phyloP scores from a whole-genome alignment of 2,797 vertebrate genomes.

The Falco columbarius region DNA sequence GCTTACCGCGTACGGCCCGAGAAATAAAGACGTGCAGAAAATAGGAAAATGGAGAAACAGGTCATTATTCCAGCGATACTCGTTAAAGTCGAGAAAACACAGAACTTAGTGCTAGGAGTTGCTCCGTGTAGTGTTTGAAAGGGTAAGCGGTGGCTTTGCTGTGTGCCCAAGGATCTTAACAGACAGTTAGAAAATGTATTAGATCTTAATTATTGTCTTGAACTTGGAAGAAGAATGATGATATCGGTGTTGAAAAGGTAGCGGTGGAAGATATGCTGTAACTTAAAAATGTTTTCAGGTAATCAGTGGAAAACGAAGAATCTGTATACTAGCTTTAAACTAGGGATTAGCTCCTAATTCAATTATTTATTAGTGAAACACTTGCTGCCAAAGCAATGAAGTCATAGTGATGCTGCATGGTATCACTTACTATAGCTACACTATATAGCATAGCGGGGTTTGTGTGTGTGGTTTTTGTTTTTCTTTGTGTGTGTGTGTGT shows the following conservation, averaged over 20 bases:
- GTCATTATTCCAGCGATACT: neutral
- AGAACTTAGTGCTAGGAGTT: neutral
- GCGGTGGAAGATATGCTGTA: neutral
- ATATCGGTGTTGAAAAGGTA: neutral
- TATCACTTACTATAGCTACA: neutral
- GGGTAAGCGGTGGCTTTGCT: neutral
- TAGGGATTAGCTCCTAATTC: neutral
- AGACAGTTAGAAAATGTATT: neutral
- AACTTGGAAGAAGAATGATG: neutral
- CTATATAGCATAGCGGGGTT: neutral
- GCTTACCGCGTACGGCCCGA: neutral
- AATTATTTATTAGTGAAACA: conserved; percentile 3
- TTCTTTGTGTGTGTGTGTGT: neutral
- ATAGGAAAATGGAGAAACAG: neutral
- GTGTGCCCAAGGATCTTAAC: neutral
- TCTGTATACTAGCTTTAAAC: neutral
- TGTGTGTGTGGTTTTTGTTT: neutral
- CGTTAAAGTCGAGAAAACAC: neutral
- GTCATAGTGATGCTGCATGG: neutral
- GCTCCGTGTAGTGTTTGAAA: neutral
- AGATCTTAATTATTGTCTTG: neutral
- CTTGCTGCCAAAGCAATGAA: neutral
- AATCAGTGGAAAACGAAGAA: neutral
- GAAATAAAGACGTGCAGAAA: neutral
- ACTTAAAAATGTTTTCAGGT: neutral